Conservation (phyloP, 2,797 vertebrate genomes). For the Falco concolor region DNA sequence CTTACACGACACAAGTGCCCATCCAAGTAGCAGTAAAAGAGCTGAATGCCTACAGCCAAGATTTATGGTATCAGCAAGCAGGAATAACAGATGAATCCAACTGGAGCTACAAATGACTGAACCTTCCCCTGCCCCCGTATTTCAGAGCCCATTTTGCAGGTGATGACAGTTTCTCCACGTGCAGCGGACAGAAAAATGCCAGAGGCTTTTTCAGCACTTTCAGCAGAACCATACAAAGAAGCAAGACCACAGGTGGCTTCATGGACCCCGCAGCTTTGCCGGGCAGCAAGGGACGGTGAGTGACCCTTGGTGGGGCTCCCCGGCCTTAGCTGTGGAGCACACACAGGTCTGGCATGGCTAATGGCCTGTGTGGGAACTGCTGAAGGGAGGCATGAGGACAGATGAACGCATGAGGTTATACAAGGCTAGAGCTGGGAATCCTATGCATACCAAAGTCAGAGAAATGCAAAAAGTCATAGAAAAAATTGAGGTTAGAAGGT, state of each 20-base stretch:
- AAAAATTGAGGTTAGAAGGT: background rate
- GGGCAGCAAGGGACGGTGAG: background rate
- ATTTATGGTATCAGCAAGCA: background rate
- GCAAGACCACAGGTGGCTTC: background rate
- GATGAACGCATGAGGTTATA: rapidly evolving
- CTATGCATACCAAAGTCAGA: background rate
- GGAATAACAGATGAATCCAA: background rate
- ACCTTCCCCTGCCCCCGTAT: background rate
- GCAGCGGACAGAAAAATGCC: background rate
- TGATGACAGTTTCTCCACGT: background rate
- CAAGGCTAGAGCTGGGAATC: background rate
- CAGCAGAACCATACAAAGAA: background rate
- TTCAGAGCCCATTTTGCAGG: background rate
- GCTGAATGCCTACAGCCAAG: background rate
- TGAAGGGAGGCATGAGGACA: background rate
- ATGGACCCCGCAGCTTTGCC: rapidly evolving
- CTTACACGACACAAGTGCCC: background rate
- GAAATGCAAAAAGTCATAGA: background rate
- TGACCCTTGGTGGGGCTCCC: rapidly evolving
- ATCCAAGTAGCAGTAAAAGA: background rate
- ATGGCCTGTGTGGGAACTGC: background rate
- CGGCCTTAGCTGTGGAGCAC: rapidly evolving
- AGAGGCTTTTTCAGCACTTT: background rate
- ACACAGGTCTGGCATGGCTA: background rate
- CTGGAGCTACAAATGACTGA: background rate